These are phyloP conservation scores for Melopsittacus undulatus DNA, from an alignment of 2,797 vertebrate genomes.

Conservation along the genomic window DNA sequence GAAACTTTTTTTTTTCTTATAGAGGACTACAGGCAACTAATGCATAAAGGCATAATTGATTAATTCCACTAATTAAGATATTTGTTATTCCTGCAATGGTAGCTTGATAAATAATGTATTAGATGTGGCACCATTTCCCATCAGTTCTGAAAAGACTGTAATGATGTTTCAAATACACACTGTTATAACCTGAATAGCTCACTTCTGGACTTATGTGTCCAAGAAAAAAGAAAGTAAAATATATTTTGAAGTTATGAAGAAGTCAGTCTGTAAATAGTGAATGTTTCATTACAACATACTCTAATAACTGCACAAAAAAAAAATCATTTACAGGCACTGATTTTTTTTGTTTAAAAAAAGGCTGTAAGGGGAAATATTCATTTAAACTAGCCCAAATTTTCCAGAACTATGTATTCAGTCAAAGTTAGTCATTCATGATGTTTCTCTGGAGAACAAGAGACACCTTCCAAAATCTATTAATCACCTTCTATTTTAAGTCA, in stretches of 20 bases:
- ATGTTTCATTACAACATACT: neutral
- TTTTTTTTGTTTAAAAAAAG: neutral
- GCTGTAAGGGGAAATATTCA: neutral
- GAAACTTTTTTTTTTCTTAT: constrained; percentile 32
- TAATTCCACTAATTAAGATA: constrained; percentile 68
- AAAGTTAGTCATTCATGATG: neutral
- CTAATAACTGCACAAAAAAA: neutral
- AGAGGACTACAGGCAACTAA: constrained; percentile 49
- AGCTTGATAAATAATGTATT: constrained; percentile 59
- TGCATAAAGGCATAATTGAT: constrained; percentile 55
- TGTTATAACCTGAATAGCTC: neutral
- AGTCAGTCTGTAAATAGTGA: neutral
- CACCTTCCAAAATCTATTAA: neutral
- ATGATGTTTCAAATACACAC: constrained; percentile 20
- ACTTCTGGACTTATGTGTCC: neutral
- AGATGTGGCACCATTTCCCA: neutral
- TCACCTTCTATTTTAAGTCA: neutral
- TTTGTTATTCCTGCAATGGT: constrained; percentile 59
- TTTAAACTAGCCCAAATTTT: neutral
- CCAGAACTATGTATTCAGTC: neutral
- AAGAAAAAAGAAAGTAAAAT: neutral
- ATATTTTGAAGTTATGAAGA: neutral
- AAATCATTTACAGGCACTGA: neutral
- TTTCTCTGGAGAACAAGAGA: neutral
- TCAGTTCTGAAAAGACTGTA: constrained; percentile 13